Evolutionary conservation across 2,888 invertebrate species (phyloP).

Genomic region (Strigamia maritima): DNA sequence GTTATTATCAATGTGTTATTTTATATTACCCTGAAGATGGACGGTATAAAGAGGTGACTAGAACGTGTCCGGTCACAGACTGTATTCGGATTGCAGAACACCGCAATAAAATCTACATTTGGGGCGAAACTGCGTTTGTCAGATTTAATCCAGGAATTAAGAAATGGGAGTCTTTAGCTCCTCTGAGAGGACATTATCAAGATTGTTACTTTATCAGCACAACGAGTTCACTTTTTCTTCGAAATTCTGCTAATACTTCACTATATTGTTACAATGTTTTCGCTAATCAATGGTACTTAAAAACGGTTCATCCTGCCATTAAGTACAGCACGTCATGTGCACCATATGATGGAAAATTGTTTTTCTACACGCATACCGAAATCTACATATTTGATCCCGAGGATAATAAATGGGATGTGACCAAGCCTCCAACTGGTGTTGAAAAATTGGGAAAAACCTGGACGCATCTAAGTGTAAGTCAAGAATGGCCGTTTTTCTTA

Average conservation of each 20-base stretch:
- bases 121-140: slow-evolving; percentile 17
- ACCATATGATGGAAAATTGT: neutral
- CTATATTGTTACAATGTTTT: neutral
- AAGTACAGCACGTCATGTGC: neutral
- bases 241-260: slow-evolving; percentile 1
- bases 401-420: neutral
- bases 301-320: slow-evolving; percentile 13
- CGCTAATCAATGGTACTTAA: slow-evolving; percentile 24
- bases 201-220: slow-evolving; percentile 26
- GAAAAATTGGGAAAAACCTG: slow-evolving; percentile 1
- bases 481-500: slow-evolving; percentile 20
- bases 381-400: neutral
- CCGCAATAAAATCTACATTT: slow-evolving; percentile 18
- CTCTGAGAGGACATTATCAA: neutral
- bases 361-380: neutral
- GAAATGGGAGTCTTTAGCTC: neutral
- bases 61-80: neutral
- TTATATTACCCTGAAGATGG: slow-evolving; percentile 12
- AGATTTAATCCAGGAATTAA: slow-evolving; percentile 8
- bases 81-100: slow-evolving; percentile 10
- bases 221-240: neutral
- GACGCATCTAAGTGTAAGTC: slow-evolving; percentile 24
- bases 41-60: slow-evolving; percentile 2
- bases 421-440: neutral
- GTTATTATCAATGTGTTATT: slow-evolving; percentile 17